Percentiles rank a stretch among this genome's conserved stretches.
These are phyloP conservation scores for Stenurella melanura DNA, from an alignment of 2,888 invertebrate genomes.

Conservation along the genomic window DNA sequence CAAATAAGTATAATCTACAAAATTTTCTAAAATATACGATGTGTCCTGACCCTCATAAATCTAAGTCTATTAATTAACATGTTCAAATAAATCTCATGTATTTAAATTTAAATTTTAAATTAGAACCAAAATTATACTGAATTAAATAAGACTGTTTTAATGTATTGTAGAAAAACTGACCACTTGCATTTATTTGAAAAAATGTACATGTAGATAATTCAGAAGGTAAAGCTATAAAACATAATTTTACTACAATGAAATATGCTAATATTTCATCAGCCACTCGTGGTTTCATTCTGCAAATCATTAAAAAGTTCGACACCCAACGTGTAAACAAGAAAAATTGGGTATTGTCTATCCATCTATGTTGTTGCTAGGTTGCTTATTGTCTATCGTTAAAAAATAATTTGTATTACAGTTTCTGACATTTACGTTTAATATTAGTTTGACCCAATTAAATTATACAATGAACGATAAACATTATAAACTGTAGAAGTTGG, in stretches of 20 bases:
- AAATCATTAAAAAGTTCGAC: not conserved
- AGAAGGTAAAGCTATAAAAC: not conserved
- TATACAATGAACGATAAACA: conserved; percentile 10
- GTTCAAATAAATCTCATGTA: not conserved
- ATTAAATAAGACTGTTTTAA: not conserved
- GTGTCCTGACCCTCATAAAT: conserved; percentile 9
- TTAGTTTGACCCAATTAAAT: conserved; percentile 32
- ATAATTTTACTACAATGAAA: not conserved
- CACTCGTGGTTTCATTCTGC: not conserved
- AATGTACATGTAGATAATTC: not conserved
- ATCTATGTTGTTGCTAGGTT: not conserved
- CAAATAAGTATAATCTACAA: conserved; percentile 11
- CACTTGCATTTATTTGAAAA: not conserved
- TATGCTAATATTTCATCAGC: not conserved
- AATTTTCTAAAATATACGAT: not conserved
- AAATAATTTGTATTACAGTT: conserved; percentile 30
- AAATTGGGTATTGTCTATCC: conserved; percentile 1
- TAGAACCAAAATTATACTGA: not conserved
- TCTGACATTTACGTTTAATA: conserved; percentile 28
- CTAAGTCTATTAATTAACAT: conserved; percentile 13
- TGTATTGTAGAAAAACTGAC: not conserved
- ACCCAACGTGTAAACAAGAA: not conserved
- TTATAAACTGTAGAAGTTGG: conserved; percentile 23
- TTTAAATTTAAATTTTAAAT: conserved; percentile 15
- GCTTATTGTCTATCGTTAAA: conserved; percentile 2